Conservation (phyloP, 1,140 invertebrate genomes). For the Antheraea pernyi region DNA sequence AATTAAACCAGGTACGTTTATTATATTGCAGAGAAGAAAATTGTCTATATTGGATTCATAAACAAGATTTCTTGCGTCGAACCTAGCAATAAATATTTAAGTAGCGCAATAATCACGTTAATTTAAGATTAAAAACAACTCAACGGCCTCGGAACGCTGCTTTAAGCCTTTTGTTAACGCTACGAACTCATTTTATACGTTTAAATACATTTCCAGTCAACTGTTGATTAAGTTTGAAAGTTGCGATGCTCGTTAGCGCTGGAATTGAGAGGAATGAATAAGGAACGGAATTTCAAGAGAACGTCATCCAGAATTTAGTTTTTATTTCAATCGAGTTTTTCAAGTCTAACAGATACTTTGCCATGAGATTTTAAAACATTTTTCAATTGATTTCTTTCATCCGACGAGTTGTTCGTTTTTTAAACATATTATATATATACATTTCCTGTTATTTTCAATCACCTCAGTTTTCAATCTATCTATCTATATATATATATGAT, state of each 20-base stretch:
- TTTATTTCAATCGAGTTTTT: conserved; percentile 6
- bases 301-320: background rate
- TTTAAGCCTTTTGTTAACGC: background rate
- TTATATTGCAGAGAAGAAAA: background rate
- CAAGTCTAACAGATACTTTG: background rate
- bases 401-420: no score
- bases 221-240: conserved; percentile 22
- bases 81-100: background rate
- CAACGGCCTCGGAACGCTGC: background rate
- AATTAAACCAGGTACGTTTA: background rate
- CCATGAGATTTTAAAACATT: background rate
- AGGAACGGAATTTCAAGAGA: conserved; percentile 13
- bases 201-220: conserved; percentile 19
- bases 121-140: conserved; percentile 15
- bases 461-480: no score
- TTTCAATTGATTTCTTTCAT: no score
- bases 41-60: background rate
- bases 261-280: conserved; percentile 14
- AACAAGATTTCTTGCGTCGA: background rate
- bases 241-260: conserved; percentile 16
- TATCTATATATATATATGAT: no score
- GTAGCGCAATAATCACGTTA: conserved; percentile 12
- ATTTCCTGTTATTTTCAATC: no score
- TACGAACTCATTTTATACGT: conserved; percentile 2
- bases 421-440: no score